A percentile compares a stretch with the other conserved stretches of the same genome.
Conservation (phyloP, 64 coral and sea anemone species). For the Orbicella faveolata region DNA sequence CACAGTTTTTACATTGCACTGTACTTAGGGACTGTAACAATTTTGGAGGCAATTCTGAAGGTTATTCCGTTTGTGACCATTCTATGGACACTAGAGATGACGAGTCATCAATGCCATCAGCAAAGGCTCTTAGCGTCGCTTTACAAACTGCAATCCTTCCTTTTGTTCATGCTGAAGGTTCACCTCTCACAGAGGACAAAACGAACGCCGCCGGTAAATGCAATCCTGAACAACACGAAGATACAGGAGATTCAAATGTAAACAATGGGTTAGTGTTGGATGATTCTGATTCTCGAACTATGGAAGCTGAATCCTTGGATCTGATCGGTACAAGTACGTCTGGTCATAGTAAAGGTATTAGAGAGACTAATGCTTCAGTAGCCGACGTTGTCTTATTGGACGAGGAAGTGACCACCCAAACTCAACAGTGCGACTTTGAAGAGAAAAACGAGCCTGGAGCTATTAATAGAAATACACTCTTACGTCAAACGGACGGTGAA, state of each 20-base stretch:
- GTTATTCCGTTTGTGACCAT: neutral
- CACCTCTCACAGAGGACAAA: neutral
- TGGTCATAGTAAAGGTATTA: neutral
- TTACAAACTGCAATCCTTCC: neutral
- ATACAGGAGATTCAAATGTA: neutral
- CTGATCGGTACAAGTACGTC: neutral
- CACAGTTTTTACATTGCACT: neutral
- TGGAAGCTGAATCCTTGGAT: neutral
- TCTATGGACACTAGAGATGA: neutral
- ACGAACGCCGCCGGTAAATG: neutral
- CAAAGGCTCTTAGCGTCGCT: conserved; percentile 8
- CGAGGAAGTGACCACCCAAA: neutral
- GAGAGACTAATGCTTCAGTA: neutral
- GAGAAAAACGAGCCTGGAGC: neutral
- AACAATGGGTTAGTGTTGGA: neutral
- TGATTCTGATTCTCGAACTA: neutral
- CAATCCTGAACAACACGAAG: too few species aligned
- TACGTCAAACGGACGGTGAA: neutral
- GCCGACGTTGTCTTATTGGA: neutral
- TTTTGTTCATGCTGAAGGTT: neutral
- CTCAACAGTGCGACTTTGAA: neutral
- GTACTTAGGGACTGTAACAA: neutral
- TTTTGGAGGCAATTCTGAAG: neutral
- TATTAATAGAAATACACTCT: neutral
- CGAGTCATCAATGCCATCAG: neutral